A percentile compares a stretch with the other conserved stretches of the same genome.
Evolutionary conservation across 2,797 vertebrate species (phyloP).

Genomic region (Bradypodion pumilum): DNA sequence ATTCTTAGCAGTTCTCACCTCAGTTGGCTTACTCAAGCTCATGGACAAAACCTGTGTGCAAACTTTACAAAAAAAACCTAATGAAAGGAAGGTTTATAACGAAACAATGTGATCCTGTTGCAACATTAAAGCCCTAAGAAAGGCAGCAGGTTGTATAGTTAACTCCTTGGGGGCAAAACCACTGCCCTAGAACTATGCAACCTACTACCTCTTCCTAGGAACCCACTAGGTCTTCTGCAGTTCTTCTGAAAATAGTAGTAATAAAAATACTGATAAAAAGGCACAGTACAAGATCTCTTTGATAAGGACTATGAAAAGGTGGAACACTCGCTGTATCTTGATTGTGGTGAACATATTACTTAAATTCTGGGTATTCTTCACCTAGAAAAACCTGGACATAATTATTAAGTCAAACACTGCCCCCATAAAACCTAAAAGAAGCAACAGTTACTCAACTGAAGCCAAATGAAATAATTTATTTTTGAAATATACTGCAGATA

Average conservation of each 20-base stretch:
- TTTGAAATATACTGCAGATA: not conserved
- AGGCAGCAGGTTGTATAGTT: constrained; percentile 99
- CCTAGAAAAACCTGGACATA: no score
- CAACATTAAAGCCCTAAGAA: constrained; percentile 85
- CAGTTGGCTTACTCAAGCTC: not conserved
- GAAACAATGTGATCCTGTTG: constrained; percentile 60
- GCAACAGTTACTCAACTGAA: constrained; percentile 29
- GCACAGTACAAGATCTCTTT: not conserved
- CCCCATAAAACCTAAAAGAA: not conserved
- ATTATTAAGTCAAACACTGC: no score
- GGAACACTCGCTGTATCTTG: not conserved
- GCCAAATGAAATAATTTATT: not conserved
- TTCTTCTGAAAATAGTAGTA: constrained; percentile 59
- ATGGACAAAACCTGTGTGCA: not conserved
- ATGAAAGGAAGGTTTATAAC: constrained; percentile 51
- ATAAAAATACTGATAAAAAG: not conserved
- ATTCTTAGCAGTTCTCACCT: not conserved
- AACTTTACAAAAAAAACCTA: constrained; percentile 18
- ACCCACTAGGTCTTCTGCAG: constrained; percentile 69
- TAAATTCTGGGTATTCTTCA: no score
- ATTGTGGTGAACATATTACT: not conserved
- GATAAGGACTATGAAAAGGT: not conserved
- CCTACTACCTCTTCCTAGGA: constrained; percentile 96
- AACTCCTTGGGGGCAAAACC: constrained; percentile 94
- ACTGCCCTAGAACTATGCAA: constrained; percentile 98